A percentile compares a stretch with the other conserved stretches of the same genome.
Evolutionary conservation across 2,888 invertebrate species (phyloP).

Genomic region (Eristalis tenax): DNA sequence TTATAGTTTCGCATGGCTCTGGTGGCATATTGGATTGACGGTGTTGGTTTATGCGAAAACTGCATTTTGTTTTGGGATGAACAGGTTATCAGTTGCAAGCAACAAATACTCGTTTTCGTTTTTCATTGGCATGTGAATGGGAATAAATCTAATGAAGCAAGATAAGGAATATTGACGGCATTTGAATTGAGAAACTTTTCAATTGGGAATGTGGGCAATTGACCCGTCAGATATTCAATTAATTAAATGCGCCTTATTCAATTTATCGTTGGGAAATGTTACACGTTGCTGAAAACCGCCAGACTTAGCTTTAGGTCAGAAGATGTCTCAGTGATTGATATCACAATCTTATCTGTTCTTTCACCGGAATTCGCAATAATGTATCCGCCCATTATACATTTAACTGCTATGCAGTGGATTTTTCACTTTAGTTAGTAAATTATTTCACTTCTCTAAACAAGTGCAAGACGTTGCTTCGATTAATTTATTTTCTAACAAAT

Average conservation of each 20-base stretch:
- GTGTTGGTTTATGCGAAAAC: conserved; percentile 24
- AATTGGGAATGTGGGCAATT: conserved; percentile 26
- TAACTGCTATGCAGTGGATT: not conserved
- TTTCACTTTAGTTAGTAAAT: not conserved
- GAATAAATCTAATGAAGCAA: conserved; percentile 2
- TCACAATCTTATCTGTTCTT: not conserved
- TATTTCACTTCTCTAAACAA: not conserved
- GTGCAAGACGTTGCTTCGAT: not conserved
- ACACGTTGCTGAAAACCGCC: not conserved
- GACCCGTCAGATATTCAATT: not conserved
- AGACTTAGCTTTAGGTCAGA: not conserved
- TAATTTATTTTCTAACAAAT: not conserved
- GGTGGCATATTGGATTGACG: conserved; percentile 11
- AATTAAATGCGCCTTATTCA: conserved; percentile 12
- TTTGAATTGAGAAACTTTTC: conserved; percentile 27
- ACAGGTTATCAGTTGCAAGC: conserved; percentile 65
- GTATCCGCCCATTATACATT: not conserved
- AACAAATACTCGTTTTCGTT: conserved; percentile 4
- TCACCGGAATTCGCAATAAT: not conserved
- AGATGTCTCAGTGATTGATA: not conserved
- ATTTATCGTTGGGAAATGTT: not conserved
- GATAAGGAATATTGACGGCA: conserved; percentile 28
- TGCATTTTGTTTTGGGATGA: conserved; percentile 53
- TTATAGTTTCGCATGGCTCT: not conserved
- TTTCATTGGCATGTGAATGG: conserved; percentile 13